phyloP scores from a whole-genome alignment of 2,888 invertebrate species.

The Acanthopleura granulata region DNA sequence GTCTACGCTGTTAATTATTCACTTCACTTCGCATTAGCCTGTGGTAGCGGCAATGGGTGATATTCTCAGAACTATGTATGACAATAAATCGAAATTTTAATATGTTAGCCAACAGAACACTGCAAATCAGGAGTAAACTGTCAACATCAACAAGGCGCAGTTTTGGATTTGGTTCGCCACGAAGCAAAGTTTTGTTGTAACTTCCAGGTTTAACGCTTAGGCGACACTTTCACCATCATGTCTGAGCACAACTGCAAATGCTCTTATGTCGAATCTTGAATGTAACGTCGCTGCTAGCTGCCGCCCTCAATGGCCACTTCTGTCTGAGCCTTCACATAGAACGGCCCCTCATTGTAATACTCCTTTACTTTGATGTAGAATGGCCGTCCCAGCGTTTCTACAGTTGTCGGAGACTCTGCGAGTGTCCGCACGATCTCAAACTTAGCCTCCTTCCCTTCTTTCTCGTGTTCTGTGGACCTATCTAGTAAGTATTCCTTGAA shows the following conservation, averaged over 20 bases:
- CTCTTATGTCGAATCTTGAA: neutral
- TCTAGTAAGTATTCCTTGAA: conserved; percentile 85
- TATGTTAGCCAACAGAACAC: too few species aligned
- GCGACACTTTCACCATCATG: too few species aligned
- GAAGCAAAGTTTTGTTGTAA: too few species aligned
- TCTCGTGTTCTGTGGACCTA: conserved; percentile 78
- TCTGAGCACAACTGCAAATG: neutral
- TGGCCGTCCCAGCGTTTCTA: conserved; percentile 75
- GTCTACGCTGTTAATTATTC: too few species aligned
- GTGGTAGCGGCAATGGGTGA: too few species aligned
- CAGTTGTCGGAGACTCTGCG: conserved; percentile 70
- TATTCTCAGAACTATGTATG: too few species aligned
- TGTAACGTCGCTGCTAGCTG: neutral
- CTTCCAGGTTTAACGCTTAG: too few species aligned
- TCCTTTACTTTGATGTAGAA: conserved; percentile 76
- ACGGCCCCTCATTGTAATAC: conserved; percentile 84
- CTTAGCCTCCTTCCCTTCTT: conserved; percentile 82
- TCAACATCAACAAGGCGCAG: too few species aligned
- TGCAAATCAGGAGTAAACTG: too few species aligned
- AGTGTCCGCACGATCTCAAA: conserved; percentile 77
- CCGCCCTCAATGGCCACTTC: conserved; percentile 83
- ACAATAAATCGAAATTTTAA: too few species aligned
- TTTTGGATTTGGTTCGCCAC: too few species aligned
- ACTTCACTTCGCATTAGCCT: too few species aligned
- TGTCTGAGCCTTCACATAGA: conserved; percentile 78